These are phyloP conservation scores for Pinctada fucata DNA, from an alignment of 2,888 invertebrate genomes.

Conservation along the genomic window DNA sequence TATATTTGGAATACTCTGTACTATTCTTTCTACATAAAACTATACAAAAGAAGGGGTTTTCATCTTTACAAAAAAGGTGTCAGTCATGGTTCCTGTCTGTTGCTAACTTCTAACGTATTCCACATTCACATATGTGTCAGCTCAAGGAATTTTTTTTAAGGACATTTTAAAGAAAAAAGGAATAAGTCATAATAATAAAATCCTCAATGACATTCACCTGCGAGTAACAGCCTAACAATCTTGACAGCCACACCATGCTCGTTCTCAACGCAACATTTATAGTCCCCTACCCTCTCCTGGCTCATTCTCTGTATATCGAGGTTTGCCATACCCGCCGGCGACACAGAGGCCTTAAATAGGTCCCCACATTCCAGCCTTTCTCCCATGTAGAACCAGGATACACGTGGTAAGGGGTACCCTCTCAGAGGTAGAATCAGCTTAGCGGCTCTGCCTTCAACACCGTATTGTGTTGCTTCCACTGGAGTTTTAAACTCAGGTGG, in stretches of 20 bases:
- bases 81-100: no score
- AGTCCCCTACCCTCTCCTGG: slow-evolving; percentile 92
- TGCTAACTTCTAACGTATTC: no score
- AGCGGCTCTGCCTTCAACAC: slow-evolving; percentile 92
- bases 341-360: slow-evolving; percentile 90
- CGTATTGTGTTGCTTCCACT: slow-evolving; percentile 92
- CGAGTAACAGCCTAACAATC: slow-evolving; percentile 89
- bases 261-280: slow-evolving; percentile 95
- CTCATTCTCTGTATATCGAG: slow-evolving; percentile 76
- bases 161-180: no score
- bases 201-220: slow-evolving; percentile 77
- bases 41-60: no score
- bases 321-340: slow-evolving; percentile 82
- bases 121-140: no score
- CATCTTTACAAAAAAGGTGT: no score
- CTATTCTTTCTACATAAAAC: no score
- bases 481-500: slow-evolving; percentile 60
- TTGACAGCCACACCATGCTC: slow-evolving; percentile 95
- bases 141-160: no score
- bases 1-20: no score
- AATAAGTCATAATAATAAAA: no score
- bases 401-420: slow-evolving; percentile 96
- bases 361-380: slow-evolving; percentile 82
- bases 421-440: slow-evolving; percentile 96
- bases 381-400: slow-evolving; percentile 92